These are phyloP conservation scores for Myzus persicae DNA, from an alignment of 1,140 invertebrate genomes.

Conservation along the genomic window DNA sequence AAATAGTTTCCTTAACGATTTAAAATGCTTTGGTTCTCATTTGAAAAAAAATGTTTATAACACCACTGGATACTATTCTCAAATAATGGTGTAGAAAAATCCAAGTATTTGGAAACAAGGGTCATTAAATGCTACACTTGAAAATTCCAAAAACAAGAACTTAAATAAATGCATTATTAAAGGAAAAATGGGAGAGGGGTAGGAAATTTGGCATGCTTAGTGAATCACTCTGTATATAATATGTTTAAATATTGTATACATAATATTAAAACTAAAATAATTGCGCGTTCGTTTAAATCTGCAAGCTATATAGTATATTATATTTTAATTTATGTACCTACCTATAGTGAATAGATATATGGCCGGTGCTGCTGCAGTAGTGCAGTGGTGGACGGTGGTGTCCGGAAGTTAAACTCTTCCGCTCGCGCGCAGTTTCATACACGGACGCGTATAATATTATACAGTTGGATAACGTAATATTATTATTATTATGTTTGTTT, in stretches of 20 bases:
- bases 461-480: not conserved
- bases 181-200: not conserved
- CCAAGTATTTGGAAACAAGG: too few relatives aligned
- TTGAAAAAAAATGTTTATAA: too few relatives aligned
- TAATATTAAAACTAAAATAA: not conserved
- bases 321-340: not conserved
- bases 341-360: too few relatives aligned
- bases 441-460: conserved; percentile 29
- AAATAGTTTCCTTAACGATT: too few relatives aligned
- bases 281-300: not conserved
- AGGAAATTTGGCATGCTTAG: not conserved
- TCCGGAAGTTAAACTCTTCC: conserved; percentile 47
- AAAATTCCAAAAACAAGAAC: not conserved
- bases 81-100: too few relatives aligned
- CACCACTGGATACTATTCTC: too few relatives aligned
- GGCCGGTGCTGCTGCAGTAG: too few relatives aligned
- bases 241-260: not conserved
- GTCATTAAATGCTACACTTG: not conserved
- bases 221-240: not conserved
- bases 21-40: too few relatives aligned
- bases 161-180: not conserved
- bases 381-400: not conserved
- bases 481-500: conserved; percentile 39
- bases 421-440: conserved; percentile 37
- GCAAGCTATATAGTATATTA: not conserved